phyloP scores from a whole-genome alignment of 2,888 invertebrate species.

The Cyclophora punctaria region DNA sequence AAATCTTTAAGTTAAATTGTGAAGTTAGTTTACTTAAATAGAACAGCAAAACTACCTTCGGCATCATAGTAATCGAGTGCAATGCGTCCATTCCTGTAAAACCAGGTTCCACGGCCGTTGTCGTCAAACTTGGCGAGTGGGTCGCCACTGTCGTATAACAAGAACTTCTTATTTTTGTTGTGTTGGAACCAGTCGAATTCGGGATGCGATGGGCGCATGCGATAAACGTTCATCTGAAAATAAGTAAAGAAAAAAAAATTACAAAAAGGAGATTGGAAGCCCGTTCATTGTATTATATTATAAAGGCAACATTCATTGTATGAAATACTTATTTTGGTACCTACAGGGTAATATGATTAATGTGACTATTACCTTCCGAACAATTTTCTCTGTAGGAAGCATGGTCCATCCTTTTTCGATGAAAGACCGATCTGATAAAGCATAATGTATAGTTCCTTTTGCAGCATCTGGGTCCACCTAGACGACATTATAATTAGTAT shows the following conservation, averaged over 20 bases:
- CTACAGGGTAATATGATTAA: too few relatives aligned
- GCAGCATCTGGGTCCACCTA: conserved; percentile 35
- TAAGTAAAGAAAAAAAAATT: background rate
- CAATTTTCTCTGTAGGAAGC: conserved; percentile 63
- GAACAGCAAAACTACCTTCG: conserved; percentile 38
- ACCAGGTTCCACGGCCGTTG: conserved; percentile 53
- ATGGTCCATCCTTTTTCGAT: conserved; percentile 67
- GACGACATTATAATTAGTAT: conserved; percentile 6
- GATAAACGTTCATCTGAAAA: conserved; percentile 59
- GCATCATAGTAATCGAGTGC: conserved; percentile 62
- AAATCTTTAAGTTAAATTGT: background rate
- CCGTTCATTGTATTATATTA: too few relatives aligned
- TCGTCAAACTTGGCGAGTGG: conserved; percentile 55
- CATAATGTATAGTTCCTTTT: conserved; percentile 49
- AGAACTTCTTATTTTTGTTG: conserved; percentile 47
- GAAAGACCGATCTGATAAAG: conserved; percentile 54
- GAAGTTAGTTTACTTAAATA: background rate
- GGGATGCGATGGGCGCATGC: conserved; percentile 61
- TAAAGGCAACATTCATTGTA: too few relatives aligned
- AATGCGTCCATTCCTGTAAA: conserved; percentile 50
- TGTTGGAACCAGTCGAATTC: conserved; percentile 65
- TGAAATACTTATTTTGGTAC: too few relatives aligned
- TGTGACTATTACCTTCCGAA: conserved; percentile 43
- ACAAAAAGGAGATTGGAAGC: too few relatives aligned
- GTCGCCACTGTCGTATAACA: conserved; percentile 54